Evolutionary conservation across 2,797 vertebrate species (phyloP).

Genomic region (Falco naumanni): DNA sequence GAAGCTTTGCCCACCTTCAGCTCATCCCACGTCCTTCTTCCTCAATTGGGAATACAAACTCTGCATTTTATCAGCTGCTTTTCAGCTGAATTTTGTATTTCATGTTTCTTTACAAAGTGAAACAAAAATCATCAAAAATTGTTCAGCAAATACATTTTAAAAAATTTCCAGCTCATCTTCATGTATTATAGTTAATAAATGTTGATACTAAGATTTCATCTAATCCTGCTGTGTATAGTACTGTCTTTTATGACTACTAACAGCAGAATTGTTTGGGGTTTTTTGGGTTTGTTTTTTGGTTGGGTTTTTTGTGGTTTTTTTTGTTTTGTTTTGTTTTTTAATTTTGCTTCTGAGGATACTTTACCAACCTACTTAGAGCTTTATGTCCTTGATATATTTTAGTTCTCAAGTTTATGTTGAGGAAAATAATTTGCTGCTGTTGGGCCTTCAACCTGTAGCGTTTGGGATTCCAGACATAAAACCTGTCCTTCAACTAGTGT

Average conservation of each 20-base stretch:
- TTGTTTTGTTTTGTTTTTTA: background rate
- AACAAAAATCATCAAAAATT: background rate
- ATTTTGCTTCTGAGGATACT: background rate
- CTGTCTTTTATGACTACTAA: background rate
- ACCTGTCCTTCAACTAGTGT: background rate
- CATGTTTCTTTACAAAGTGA: background rate
- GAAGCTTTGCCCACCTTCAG: background rate
- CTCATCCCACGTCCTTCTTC: background rate
- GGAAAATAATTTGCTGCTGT: background rate
- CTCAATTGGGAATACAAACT: background rate
- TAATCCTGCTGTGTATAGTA: background rate
- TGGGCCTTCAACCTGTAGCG: background rate
- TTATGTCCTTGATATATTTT: background rate
- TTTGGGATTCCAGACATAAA: conserved; percentile 17
- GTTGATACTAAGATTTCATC: background rate
- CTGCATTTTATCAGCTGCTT: background rate
- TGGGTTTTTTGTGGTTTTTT: too few relatives aligned
- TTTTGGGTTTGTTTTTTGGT: too few relatives aligned
- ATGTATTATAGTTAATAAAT: background rate
- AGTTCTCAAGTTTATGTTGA: background rate
- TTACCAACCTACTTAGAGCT: background rate
- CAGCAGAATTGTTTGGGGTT: background rate
- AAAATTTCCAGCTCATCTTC: background rate
- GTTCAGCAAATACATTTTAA: background rate
- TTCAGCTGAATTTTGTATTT: background rate